Conservation (phyloP, 2,113 vertebrate species). For the Aldabrachelys gigantea region DNA sequence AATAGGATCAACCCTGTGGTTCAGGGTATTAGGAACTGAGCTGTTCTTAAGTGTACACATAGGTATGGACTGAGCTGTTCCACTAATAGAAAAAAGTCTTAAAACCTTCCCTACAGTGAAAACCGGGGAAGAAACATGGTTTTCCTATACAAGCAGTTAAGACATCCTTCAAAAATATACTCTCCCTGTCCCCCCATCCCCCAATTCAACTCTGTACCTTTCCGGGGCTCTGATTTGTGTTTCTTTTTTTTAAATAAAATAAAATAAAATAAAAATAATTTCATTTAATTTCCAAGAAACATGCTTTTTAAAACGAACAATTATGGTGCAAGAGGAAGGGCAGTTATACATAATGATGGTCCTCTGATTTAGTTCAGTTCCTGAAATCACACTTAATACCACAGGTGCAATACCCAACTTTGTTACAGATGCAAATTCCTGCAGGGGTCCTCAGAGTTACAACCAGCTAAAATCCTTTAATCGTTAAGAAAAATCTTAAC, state of each 20-base stretch:
- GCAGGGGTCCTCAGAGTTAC: not conserved
- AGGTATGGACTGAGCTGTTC: not conserved
- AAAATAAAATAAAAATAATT: conserved; percentile 14
- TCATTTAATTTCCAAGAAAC: conserved; percentile 26
- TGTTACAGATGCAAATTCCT: not conserved
- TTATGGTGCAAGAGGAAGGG: not conserved
- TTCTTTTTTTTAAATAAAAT: conserved; percentile 60
- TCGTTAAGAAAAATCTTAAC: conserved; percentile 29
- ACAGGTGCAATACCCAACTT: not conserved
- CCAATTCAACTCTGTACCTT: not conserved
- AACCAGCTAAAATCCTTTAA: not conserved
- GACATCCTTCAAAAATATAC: not conserved
- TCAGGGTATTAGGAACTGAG: not conserved
- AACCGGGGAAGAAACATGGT: not conserved
- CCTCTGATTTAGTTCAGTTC: not conserved
- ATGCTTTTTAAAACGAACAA: not conserved
- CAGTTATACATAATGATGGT: not conserved
- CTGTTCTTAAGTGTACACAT: not conserved
- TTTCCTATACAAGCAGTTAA: not conserved
- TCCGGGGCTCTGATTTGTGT: not conserved
- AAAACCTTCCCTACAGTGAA: not conserved
- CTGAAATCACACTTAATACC: not conserved
- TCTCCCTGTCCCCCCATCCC: not conserved
- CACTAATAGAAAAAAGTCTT: not conserved
- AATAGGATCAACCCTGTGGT: not conserved